phyloP scores from a whole-genome alignment of 2,113 vertebrate genomes.

The Sorex araneus region DNA sequence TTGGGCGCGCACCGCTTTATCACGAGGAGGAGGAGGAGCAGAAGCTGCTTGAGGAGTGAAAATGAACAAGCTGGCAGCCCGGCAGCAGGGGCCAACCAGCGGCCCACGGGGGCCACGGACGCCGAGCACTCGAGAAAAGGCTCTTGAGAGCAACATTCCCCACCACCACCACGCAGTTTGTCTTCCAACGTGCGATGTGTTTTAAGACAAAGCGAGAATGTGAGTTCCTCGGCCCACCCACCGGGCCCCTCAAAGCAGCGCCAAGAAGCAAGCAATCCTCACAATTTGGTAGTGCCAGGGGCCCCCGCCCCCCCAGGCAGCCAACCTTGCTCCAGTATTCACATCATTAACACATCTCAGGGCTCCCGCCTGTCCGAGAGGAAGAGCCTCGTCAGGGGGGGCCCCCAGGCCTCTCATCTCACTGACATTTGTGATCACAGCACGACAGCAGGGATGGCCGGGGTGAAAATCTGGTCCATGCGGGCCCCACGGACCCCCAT shows the following conservation, averaged over 20 bases:
- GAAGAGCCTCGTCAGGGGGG: no score
- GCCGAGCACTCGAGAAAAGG: no score
- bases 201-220: not conserved
- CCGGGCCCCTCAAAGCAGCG: not conserved
- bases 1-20: no score
- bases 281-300: not conserved
- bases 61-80: not conserved
- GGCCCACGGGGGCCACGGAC: no score
- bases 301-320: not conserved
- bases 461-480: not conserved
- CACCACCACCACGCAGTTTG: no score
- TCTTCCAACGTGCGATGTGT: not conserved
- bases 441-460: not conserved
- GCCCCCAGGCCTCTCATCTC: not conserved
- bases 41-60: slow-evolving; percentile 33
- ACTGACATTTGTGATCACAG: not conserved
- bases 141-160: no score
- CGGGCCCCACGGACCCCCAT: not conserved
- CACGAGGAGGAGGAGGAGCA: no score
- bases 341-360: not conserved
- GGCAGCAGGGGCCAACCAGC: no score
- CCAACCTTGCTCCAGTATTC: not conserved
- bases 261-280: not conserved
- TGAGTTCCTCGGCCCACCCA: not conserved
- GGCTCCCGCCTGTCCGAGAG: no score